Conservation (phyloP, 2,113 vertebrate genomes). For the Petroica traversi region DNA sequence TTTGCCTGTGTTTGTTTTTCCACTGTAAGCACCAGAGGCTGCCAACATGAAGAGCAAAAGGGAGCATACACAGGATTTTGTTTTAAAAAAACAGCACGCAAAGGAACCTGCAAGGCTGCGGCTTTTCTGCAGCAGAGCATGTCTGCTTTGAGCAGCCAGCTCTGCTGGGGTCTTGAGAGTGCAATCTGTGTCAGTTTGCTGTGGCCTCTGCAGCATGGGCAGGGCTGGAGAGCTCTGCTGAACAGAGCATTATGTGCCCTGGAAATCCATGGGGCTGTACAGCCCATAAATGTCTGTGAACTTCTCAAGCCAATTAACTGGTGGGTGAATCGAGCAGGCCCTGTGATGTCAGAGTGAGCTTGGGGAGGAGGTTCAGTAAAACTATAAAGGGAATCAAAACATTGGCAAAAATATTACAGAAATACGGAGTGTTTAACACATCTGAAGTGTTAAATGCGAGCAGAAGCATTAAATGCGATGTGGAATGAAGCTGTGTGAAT, state of each 20-base stretch:
- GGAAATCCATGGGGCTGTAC: neutral
- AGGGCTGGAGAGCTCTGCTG: neutral
- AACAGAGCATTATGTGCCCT: neutral
- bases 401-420: neutral
- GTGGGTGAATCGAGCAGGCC: neutral
- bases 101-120: neutral
- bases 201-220: neutral
- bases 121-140: neutral
- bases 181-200: neutral
- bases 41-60: neutral
- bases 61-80: neutral
- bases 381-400: neutral
- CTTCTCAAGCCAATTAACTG: neutral
- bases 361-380: neutral
- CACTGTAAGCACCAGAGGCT: neutral
- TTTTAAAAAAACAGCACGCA: neutral
- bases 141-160: neutral
- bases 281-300: neutral
- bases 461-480: rapidly evolving
- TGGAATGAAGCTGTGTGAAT: neutral
- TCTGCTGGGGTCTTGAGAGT: rapidly evolving
- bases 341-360: neutral
- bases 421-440: neutral
- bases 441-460: neutral
- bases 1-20: neutral